A percentile compares a stretch with the other conserved stretches of the same genome.
Conservation (phyloP, 2,888 invertebrate species). For the Trissoscelio sp. region DNA sequence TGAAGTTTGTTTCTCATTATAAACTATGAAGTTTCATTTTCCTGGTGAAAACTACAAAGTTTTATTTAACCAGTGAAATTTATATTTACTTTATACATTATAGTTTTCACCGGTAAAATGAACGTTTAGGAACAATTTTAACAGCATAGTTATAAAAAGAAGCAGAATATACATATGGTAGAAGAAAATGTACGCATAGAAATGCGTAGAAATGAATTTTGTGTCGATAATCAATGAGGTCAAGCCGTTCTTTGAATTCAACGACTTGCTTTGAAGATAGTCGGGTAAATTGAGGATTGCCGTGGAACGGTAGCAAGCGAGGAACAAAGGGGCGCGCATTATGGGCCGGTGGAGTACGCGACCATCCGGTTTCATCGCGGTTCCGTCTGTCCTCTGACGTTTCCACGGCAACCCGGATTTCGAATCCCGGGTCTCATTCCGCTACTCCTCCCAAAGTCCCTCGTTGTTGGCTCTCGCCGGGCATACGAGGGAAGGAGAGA, state of each 20-base stretch:
- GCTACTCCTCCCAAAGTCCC: constrained; percentile 69
- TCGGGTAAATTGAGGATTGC: constrained; percentile 72
- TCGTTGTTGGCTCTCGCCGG: constrained; percentile 53
- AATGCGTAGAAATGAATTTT: constrained; percentile 46
- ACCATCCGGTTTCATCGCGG: constrained; percentile 83
- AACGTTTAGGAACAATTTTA: no score
- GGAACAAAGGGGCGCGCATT: constrained; percentile 81
- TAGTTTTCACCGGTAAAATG: no score
- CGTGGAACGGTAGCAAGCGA: constrained; percentile 72
- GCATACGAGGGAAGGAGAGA: constrained; percentile 61
- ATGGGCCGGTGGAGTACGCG: constrained; percentile 78
- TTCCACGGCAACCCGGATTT: constrained; percentile 83
- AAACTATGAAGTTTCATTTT: no score
- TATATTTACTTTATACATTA: no score
- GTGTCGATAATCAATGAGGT: constrained; percentile 60
- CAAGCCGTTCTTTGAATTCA: constrained; percentile 68
- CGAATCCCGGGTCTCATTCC: constrained; percentile 74
- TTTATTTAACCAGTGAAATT: no score
- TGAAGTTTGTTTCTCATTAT: no score
- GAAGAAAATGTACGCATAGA: not conserved
- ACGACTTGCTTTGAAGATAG: constrained; percentile 61
- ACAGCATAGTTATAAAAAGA: no score
- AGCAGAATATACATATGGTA: not conserved
- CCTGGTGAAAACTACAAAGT: no score
- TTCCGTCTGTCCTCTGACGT: constrained; percentile 84